Percentiles rank a stretch among this genome's conserved stretches.
Conservation (phyloP, 2,888 invertebrate genomes). For the Napeogenes sylphis region DNA sequence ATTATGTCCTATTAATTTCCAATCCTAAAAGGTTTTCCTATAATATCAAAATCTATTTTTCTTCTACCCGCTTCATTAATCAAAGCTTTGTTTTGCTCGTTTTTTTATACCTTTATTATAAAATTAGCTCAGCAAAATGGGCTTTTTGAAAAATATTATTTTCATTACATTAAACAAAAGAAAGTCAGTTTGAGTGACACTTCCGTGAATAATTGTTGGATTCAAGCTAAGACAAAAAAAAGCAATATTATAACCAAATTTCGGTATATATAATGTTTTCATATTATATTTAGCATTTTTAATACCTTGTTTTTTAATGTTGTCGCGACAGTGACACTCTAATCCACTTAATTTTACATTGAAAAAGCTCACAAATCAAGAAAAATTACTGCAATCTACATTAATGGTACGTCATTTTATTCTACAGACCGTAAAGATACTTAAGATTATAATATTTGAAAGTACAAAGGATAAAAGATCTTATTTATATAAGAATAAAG, state of each 20-base stretch:
- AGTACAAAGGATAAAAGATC: constrained; percentile 4
- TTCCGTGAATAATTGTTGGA: no score
- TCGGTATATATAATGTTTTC: no score
- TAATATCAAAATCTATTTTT: constrained; percentile 1
- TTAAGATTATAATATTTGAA: constrained; percentile 49
- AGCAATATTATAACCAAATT: no score
- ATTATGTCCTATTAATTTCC: background rate
- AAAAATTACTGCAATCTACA: constrained; percentile 46
- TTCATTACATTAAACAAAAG: no score
- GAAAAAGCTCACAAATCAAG: constrained; percentile 36
- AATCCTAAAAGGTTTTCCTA: background rate
- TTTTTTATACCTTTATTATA: background rate
- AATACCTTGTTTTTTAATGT: background rate
- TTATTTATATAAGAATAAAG: background rate
- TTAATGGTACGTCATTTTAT: constrained; percentile 46
- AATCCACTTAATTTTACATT: constrained; percentile 4
- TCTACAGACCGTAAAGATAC: constrained; percentile 49
- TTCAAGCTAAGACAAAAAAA: no score
- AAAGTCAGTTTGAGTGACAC: no score
- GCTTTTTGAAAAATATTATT: no score
- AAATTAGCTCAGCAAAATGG: background rate
- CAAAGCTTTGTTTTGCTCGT: constrained; percentile 11
- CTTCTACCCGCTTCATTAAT: constrained; percentile 11
- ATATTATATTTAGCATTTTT: no score
- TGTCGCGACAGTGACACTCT: background rate